Conservation (phyloP, 2,113 vertebrate species). For the Siphamia tubifer region DNA sequence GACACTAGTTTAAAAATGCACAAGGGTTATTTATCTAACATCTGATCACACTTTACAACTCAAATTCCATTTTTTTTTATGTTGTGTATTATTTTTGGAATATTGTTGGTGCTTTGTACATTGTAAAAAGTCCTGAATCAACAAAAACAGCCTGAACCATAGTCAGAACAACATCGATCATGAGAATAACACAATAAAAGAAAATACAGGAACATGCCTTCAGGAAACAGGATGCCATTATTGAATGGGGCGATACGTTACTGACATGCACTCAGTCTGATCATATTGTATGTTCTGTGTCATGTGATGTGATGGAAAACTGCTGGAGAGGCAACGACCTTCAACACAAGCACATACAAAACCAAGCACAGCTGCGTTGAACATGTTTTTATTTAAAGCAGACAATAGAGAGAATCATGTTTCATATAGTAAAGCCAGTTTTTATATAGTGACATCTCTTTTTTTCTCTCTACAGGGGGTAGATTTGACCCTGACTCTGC, state of each 20-base stretch:
- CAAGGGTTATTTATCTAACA: background rate
- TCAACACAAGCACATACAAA: constrained; percentile 40
- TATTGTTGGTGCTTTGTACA: too few species aligned
- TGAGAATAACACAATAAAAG: too few species aligned
- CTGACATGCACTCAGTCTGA: background rate
- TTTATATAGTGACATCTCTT: constrained; percentile 23
- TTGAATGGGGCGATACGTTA: background rate
- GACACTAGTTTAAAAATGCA: background rate
- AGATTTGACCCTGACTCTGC: constrained; percentile 4
- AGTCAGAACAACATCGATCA: too few species aligned
- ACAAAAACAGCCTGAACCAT: too few species aligned
- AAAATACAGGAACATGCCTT: too few species aligned
- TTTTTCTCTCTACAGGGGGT: constrained; percentile 22
- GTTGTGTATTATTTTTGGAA: background rate
- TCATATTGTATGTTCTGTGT: constrained; percentile 2
- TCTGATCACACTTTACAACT: background rate
- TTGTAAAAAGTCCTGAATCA: too few species aligned
- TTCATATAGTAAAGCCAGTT: constrained; percentile 7
- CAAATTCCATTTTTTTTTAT: background rate
- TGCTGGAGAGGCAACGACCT: constrained; percentile 33
- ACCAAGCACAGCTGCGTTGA: constrained; percentile 45
- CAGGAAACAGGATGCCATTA: too few species aligned
- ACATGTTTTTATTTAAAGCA: constrained; percentile 30
- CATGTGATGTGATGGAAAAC: constrained; percentile 55
- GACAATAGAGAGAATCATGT: constrained; percentile 13